Evolutionary conservation across 2,888 invertebrate genomes (phyloP).

Genomic region (Trilocha varians): DNA sequence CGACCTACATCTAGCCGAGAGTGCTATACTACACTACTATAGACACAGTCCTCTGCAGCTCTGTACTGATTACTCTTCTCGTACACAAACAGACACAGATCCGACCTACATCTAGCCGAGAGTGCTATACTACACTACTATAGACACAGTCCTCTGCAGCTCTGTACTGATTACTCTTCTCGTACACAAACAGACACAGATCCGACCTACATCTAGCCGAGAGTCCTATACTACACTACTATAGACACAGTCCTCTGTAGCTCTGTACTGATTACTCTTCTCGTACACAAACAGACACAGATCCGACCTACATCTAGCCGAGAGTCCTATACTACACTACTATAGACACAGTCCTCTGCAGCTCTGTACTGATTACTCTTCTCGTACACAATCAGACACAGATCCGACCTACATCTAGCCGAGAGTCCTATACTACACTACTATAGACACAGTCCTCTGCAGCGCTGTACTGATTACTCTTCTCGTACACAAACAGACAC

Average conservation of each 20-base stretch:
- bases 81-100: neutral
- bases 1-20: neutral
- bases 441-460: too few relatives aligned
- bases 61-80: slow-evolving; percentile 1
- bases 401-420: too few relatives aligned
- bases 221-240: slow-evolving; percentile 5
- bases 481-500: neutral
- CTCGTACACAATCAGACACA: neutral
- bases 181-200: neutral
- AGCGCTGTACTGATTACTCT: neutral
- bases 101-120: too few relatives aligned
- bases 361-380: neutral
- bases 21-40: neutral
- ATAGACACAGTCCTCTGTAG: neutral
- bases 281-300: neutral
- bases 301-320: neutral
- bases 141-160: too few relatives aligned
- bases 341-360: neutral
- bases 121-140: too few relatives aligned
- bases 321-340: neutral
- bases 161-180: neutral
- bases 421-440: too few relatives aligned
- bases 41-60: too few relatives aligned
- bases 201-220: neutral
- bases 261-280: too few relatives aligned